Base-by-base conservation (phyloP, 2,113 vertebrate genomes). In the Sarotherodon lohbergeri region DNA sequence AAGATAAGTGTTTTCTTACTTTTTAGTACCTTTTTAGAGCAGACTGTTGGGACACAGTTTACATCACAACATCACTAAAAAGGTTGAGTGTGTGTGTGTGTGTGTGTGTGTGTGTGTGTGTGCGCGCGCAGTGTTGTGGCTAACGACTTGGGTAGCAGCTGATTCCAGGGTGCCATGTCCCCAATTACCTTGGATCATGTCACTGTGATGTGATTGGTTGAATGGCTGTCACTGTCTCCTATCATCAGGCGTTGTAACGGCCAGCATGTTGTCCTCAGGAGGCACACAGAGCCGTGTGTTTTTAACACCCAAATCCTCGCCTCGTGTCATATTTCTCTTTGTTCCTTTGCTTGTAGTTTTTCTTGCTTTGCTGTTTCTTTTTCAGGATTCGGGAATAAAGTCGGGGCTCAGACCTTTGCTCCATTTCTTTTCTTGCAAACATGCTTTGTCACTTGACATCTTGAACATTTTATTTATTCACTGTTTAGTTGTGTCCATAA, bases 161-260 rank as follows among this genome's bases (percentile, higher is more conserved):
- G 92, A 93, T 89, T 90, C 52, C 55, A 87, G 88, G 81, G 80
- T 91, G 93, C 88, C 81, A 92, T 59, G 88, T 93, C 85, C 82
- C 90, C 85, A 91, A 92, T 93, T 93, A 92, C 83, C 82, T 88
- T 84, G 32, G 71, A 93, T 95, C 92, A 92, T 93, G 92, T 93
- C 93, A 92, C 76, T 87, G 81, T 89, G 88, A 92, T 81, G 82
- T 92, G 86, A 93, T 93, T 66, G 86, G 89, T 36, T 78, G 85
- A 93, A 73, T 5, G 80, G 86, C 85, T 88, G 91, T 90, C 90
- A 82, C 36, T 84, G 90, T 88, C 84, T 34, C 66, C 84, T 48
- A 32, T 82, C 71, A 71, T 89, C 80, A 87, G 48, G 32, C 66
- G 2, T 16, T 71, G 27, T 59, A 54, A 41, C 24, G 36, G 32